Evolutionary conservation across 2,797 vertebrate species (phyloP).

Genomic region (Sparus aurata): DNA sequence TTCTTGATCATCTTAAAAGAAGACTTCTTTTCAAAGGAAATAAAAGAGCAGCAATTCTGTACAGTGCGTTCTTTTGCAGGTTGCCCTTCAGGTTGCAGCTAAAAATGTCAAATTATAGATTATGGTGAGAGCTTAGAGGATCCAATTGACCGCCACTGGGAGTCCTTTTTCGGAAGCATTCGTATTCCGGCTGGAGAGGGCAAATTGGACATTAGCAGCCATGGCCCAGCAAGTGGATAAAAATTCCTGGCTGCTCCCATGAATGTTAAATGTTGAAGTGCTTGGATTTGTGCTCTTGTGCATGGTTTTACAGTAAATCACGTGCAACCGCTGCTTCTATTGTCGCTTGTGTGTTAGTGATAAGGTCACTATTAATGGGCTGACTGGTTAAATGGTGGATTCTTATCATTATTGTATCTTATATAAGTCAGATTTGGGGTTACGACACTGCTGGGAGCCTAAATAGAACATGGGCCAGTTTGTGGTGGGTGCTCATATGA

Average conservation of each 20-base stretch:
- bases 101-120: slow-evolving; percentile 31
- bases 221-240: slow-evolving; percentile 52
- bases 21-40: not conserved
- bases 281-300: slow-evolving; percentile 34
- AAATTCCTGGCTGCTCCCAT: slow-evolving; percentile 55
- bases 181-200: slow-evolving; percentile 48
- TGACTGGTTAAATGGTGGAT: slow-evolving; percentile 32
- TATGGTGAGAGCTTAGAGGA: slow-evolving; percentile 22
- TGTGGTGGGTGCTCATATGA: slow-evolving; percentile 45
- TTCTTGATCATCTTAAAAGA: slow-evolving; percentile 5
- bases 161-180: slow-evolving; percentile 41
- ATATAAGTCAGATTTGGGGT: slow-evolving; percentile 28
- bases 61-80: slow-evolving; percentile 8
- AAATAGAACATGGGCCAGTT: slow-evolving; percentile 24
- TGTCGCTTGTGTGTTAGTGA: slow-evolving; percentile 1
- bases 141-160: slow-evolving; percentile 36
- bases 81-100: slow-evolving; percentile 32
- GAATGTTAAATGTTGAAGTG: slow-evolving; percentile 63
- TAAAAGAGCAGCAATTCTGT: not conserved
- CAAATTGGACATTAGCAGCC: slow-evolving; percentile 63
- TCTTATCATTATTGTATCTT: slow-evolving; percentile 42
- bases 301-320: slow-evolving; percentile 62
- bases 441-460: slow-evolving; percentile 35
- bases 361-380: slow-evolving; percentile 47
- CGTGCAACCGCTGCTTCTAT: slow-evolving; percentile 30